These are phyloP conservation scores for Phylloscopus trochilus DNA, from an alignment of 2,113 vertebrate genomes.

Conservation along the genomic window DNA sequence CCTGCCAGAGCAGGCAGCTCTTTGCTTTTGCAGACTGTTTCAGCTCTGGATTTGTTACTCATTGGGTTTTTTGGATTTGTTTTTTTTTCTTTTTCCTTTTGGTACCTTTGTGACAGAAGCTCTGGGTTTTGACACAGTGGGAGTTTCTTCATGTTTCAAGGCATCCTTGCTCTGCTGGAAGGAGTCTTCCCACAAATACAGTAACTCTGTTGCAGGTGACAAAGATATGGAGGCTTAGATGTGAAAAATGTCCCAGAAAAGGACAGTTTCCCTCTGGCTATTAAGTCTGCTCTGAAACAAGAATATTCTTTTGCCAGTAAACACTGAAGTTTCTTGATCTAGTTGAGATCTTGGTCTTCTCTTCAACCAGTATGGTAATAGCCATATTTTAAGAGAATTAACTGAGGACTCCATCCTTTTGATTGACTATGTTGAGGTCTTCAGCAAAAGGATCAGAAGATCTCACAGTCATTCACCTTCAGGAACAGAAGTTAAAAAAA, in stretches of 20 bases:
- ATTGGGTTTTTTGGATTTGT: neutral
- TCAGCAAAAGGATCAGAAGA: neutral
- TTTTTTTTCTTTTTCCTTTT: neutral
- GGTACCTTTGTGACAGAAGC: neutral
- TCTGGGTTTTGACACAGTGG: neutral
- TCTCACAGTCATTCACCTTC: neutral
- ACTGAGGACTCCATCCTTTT: neutral
- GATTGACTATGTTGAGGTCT: neutral
- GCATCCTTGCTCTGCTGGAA: neutral
- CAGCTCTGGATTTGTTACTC: neutral
- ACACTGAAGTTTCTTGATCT: neutral
- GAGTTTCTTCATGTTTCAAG: neutral
- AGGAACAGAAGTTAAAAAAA: neutral
- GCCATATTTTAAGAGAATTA: neutral
- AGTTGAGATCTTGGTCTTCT: neutral
- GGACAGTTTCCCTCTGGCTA: neutral
- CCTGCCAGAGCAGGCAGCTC: neutral
- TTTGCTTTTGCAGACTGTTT: neutral
- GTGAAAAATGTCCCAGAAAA: neutral
- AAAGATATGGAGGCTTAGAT: neutral
- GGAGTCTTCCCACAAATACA: neutral
- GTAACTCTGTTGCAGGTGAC: neutral
- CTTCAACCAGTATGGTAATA: neutral
- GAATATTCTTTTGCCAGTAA: neutral
- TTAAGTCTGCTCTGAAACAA: neutral